phyloP scores from a whole-genome alignment of 2,797 vertebrate genomes.

The Neoniphon sammara region DNA sequence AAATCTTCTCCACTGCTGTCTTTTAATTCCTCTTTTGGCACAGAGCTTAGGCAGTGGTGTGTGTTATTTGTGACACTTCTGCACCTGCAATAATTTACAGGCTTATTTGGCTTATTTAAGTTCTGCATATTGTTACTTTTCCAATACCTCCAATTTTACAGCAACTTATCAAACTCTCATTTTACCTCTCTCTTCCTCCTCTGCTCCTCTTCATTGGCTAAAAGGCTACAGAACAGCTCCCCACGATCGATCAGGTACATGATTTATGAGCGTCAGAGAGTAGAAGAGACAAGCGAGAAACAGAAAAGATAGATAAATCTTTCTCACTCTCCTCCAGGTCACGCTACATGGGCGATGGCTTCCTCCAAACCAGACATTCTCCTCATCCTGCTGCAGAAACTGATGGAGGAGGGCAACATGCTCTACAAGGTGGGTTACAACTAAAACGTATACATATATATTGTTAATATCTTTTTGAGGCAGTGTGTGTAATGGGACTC shows the following conservation, averaged over 20 bases:
- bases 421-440: constrained; percentile 90
- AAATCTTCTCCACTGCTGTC: neutral
- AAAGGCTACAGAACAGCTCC: constrained; percentile 85
- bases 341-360: constrained; percentile 99
- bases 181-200: constrained; percentile 47
- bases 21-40: neutral
- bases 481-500: neutral
- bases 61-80: neutral
- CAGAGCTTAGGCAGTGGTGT: neutral
- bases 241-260: constrained; percentile 86
- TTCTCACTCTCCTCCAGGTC: constrained; percentile 84
- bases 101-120: constrained; percentile 1
- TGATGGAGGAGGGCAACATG: constrained; percentile 98
- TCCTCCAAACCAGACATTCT: constrained; percentile 98
- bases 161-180: constrained; percentile 47
- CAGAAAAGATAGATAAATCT: constrained; percentile 50
- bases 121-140: constrained; percentile 14
- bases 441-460: no score
- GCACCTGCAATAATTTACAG: constrained; percentile 8
- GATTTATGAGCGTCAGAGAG: constrained; percentile 62
- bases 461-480: neutral
- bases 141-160: constrained; percentile 36
- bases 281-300: constrained; percentile 31
- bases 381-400: constrained; percentile 96
- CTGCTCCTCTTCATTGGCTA: constrained; percentile 61